Base-by-base conservation (phyloP, 92 coral and sea anemone genomes). In the Zoanthus gigantus region DNA sequence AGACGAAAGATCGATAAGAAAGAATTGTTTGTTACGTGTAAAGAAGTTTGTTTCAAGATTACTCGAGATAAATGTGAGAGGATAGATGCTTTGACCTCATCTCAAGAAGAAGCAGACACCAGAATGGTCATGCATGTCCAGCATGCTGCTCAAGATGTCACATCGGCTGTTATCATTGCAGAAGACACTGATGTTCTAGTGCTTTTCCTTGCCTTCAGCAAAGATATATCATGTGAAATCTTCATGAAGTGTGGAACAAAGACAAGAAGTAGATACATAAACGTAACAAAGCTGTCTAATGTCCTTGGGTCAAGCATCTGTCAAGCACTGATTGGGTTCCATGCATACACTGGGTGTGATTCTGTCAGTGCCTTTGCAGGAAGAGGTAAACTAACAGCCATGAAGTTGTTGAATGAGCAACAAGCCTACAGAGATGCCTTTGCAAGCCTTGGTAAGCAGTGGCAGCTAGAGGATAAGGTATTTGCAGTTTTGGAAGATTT, bases 321-420 rank as follows among this genome's bases (percentile, higher is more conserved):
- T 37, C 42, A 37, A 37, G 42, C 42, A 37, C 42, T 37, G 42
- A 37, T 37, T 37, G 42, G 42, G 42, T 37, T 37, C 9, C 93
- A 90, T 82, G 90, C 93, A 79, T 90, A 87, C 67, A 74, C 91
- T 60, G 93, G 91, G 58, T 91, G 93, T 65, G 91, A 91, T 53
- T 87, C 86, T 61, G 89, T 91, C 46, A 83, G 89, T 76, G 91
- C 89, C 56, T 89, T 88, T 77, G 50, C 57, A 56, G 92, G 92
- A 85, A 71, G 85, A 80, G 77, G 82, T 82, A 88, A 88, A 82
- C 79, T 85, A 71, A 48, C 63, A 57, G 92, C 87, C 12, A 88
- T 88, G 58, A 88, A 88, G 78, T 83, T 47, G 78, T 61, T 53
- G 84, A 72, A 76, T 84, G 78, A 44, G 84, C 56, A 57, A 32